Percentiles rank a stretch among this genome's conserved stretches.
phyloP scores from a whole-genome alignment of 2,888 invertebrate genomes.

The Sarcophaga carnaria region DNA sequence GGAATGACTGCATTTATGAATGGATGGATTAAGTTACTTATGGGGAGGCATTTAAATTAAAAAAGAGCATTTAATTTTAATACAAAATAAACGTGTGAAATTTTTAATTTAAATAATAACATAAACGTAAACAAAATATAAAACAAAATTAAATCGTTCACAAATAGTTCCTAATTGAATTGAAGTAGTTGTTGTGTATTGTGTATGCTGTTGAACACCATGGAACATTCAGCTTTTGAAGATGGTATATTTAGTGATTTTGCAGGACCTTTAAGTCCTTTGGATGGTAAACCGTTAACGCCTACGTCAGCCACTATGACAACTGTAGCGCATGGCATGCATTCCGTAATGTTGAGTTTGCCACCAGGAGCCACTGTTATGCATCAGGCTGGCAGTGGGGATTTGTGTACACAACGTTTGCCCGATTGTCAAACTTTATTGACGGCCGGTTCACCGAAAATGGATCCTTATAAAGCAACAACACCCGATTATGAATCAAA shows the following conservation, averaged over 20 bases:
- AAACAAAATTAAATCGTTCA: neutral
- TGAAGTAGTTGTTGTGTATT: conserved; percentile 15
- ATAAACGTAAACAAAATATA: conserved; percentile 29
- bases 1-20: conserved; percentile 44
- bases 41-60: conserved; percentile 82
- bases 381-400: conserved; percentile 71
- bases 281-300: conserved; percentile 80
- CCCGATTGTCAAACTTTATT: conserved; percentile 81
- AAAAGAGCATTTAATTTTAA: conserved; percentile 36
- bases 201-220: conserved; percentile 72
- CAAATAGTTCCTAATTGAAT: conserved; percentile 39
- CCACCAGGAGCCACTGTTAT: conserved; percentile 75
- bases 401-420: conserved; percentile 79
- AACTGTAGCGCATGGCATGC: conserved; percentile 83
- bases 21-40: conserved; percentile 74
- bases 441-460: conserved; percentile 79
- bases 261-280: conserved; percentile 83
- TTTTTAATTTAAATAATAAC: conserved; percentile 46
- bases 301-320: conserved; percentile 80
- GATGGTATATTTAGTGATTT: conserved; percentile 92
- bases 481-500: conserved; percentile 78
- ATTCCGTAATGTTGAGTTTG: conserved; percentile 86
- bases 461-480: conserved; percentile 77
- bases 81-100: conserved; percentile 62
- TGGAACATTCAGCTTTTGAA: conserved; percentile 89